A percentile compares a stretch with the other conserved stretches of the same genome.
Evolutionary conservation across 2,113 vertebrate genomes (phyloP).

Genomic region (Cebus imitator): DNA sequence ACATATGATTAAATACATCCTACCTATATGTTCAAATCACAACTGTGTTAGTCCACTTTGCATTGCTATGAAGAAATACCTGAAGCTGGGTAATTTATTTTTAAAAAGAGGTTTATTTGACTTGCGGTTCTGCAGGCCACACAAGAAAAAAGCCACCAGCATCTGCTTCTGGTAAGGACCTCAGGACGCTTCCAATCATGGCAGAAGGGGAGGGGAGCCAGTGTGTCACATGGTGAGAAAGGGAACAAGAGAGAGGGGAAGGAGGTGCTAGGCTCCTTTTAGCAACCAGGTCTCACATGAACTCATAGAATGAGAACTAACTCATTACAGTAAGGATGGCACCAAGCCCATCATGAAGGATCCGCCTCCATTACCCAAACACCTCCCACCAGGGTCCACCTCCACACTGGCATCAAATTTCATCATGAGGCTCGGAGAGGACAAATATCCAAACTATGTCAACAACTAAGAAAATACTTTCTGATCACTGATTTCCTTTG

Average conservation of each 20-base stretch:
- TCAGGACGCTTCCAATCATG: neutral
- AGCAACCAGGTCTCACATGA: neutral
- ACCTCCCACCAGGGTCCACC: neutral
- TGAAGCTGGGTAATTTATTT: too few relatives aligned
- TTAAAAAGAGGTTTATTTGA: neutral
- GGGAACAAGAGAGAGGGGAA: neutral
- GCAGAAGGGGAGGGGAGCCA: neutral
- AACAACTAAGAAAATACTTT: constrained; percentile 17
- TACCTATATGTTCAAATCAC: constrained; percentile 25
- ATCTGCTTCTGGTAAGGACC: neutral
- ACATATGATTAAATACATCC: neutral
- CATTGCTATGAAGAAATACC: neutral
- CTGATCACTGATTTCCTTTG: neutral
- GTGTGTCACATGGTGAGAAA: neutral
- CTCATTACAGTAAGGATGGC: neutral
- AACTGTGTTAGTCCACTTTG: neutral
- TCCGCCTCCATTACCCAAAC: neutral
- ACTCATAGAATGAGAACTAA: neutral
- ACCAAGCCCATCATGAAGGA: neutral
- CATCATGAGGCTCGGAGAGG: neutral
- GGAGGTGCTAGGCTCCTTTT: neutral
- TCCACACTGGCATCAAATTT: neutral
- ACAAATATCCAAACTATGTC: neutral
- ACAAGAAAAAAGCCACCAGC: neutral
- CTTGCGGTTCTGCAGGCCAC: neutral